Percentiles rank a stretch among this genome's conserved stretches.
phyloP scores from a whole-genome alignment of 2,797 vertebrate species.

The Alosa sapidissima region DNA sequence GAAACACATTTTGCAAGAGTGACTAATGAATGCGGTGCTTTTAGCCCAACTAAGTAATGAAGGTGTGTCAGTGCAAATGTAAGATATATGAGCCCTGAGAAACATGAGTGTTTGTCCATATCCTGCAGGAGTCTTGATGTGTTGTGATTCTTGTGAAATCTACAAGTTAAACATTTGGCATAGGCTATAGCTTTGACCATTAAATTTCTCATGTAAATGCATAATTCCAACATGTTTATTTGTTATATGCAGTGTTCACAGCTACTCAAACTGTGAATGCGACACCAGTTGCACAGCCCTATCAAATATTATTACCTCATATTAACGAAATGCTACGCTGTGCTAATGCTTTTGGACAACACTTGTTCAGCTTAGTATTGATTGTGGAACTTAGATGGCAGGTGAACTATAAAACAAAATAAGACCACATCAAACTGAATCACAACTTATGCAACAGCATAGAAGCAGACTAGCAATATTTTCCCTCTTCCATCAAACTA shows the following conservation, averaged over 20 bases:
- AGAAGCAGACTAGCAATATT: neutral
- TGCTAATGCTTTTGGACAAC: neutral
- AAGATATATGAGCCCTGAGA: neutral
- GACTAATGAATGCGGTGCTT: conserved; percentile 24
- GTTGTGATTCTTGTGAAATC: conserved; percentile 9
- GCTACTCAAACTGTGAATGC: neutral
- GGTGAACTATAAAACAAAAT: neutral
- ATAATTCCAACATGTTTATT: neutral
- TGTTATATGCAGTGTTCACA: conserved; percentile 5
- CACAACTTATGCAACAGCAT: neutral
- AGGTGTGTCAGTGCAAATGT: conserved; percentile 8
- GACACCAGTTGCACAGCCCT: neutral
- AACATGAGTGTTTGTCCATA: conserved; percentile 18
- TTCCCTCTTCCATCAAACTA: neutral
- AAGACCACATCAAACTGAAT: neutral
- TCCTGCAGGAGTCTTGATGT: neutral
- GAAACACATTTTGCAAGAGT: neutral
- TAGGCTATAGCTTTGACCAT: neutral
- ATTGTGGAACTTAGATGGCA: neutral
- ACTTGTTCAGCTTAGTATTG: neutral
- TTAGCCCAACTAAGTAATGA: conserved; percentile 20
- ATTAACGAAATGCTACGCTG: neutral
- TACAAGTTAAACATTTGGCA: neutral
- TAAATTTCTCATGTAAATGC: neutral
- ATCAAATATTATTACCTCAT: neutral